Evolutionary conservation across 2,797 vertebrate species (phyloP).

Genomic region (Chiroxiphia lanceolata): DNA sequence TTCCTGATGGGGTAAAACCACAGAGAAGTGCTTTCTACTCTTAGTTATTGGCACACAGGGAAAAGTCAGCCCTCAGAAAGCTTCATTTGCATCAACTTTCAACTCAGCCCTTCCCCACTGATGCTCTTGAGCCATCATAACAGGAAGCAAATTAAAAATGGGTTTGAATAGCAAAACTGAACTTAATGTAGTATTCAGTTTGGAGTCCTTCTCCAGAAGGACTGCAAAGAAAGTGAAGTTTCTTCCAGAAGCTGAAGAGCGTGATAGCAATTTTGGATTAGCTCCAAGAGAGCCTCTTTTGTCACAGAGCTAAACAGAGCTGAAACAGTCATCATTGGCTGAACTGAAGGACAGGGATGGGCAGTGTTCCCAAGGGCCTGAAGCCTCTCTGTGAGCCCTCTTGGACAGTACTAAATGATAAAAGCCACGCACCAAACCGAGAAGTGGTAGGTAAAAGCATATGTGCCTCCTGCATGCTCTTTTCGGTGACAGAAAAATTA

Average conservation of each 20-base stretch:
- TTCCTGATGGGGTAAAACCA: neutral
- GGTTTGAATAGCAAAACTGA: neutral
- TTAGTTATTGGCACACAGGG: neutral
- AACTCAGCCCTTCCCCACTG: neutral
- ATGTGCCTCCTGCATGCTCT: neutral
- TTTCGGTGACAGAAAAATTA: neutral
- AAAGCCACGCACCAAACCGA: neutral
- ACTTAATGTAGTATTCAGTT: neutral
- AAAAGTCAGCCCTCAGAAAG: neutral
- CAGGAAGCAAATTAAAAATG: neutral
- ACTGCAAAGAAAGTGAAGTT: neutral
- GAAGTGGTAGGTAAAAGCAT: neutral
- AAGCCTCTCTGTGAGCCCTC: neutral
- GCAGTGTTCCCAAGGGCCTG: neutral
- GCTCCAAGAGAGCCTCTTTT: neutral
- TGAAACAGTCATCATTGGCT: rapidly evolving
- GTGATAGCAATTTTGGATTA: neutral
- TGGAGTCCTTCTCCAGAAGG: neutral
- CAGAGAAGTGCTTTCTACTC: neutral
- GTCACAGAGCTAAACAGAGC: neutral
- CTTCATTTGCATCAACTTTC: neutral
- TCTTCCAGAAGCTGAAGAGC: neutral
- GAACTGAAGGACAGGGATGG: neutral
- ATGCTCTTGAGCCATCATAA: neutral
- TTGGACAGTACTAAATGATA: too few relatives aligned